Percentiles rank a stretch among this genome's conserved stretches.
phyloP scores from a whole-genome alignment of 2,888 invertebrate genomes.

The Thecophora atra region DNA sequence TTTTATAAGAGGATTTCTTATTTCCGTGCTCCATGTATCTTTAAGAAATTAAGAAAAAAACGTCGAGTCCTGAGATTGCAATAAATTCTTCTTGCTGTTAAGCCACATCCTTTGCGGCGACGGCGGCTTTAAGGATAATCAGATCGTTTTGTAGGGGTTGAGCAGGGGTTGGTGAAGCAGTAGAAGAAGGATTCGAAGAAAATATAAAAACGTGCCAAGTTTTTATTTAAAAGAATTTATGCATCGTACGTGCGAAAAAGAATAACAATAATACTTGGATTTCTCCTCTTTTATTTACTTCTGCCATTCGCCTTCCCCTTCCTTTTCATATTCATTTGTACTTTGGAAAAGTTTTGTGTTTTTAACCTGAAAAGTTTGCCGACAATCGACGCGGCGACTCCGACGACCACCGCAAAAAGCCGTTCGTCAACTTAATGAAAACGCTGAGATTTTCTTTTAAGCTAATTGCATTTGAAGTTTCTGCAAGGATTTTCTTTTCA shows the following conservation, averaged over 20 bases:
- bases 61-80: no score
- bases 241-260: conserved; percentile 59
- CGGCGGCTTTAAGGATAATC: conserved; percentile 8
- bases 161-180: neutral
- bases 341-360: conserved; percentile 22
- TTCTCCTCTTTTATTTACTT: conserved; percentile 17
- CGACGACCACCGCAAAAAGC: neutral
- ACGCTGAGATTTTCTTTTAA: conserved; percentile 18
- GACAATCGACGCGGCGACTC: neutral
- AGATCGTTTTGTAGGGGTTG: neutral
- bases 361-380: conserved; percentile 3
- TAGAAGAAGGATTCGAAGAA: conserved; percentile 31
- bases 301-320: neutral
- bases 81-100: conserved; percentile 8
- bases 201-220: conserved; percentile 59
- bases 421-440: conserved; percentile 17
- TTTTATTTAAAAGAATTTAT: conserved; percentile 62
- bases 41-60: conserved; percentile 17
- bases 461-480: conserved; percentile 33
- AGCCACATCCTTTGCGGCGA: neutral
- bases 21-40: conserved; percentile 2
- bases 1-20: conserved; percentile 3
- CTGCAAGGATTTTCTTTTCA: neutral
- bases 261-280: conserved; percentile 55
- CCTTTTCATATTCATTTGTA: neutral